Base-by-base conservation (phyloP, 2,113 vertebrate genomes). In the Pongo pygmaeus region DNA sequence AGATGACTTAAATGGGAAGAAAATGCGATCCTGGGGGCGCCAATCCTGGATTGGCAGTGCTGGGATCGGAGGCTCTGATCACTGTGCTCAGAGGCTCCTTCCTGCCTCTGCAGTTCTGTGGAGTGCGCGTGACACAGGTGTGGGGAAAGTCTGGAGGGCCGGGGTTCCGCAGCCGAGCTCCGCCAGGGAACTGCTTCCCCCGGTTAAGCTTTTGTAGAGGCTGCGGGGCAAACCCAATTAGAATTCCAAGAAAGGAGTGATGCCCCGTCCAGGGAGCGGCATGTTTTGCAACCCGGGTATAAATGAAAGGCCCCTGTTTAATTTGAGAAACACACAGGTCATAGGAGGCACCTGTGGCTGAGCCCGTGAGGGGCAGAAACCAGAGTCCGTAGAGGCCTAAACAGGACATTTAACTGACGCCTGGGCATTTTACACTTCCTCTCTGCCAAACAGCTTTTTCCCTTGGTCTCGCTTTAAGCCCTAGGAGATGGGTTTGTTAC, bases 71-170 rank as follows among this genome's bases (percentile, higher is more conserved):
- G 61, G 12, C 30, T 64, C 61, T 64, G 27, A 32, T 32, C 30
- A 6, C 27, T 6, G 27, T 64, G 48, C 22, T 35, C 46, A 5
- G 22, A 14, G 57, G 11, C 20, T 48, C 32, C 38, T 64, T 40
- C 9, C 14, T 4, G 20, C 0, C 0, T 3, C 90, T 20, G 48
- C 0, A 0, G 30, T 9, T 80, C 78, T 46, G n/a, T 9, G 84
- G 32, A 0, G 8, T 38, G 40, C 57, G 2, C 35, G 8, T 61
- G 23, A 25, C 27, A 10, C 25, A 6, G 1, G 1, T 5, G 32
- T 7, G 0, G 7, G 85, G n/a, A 13, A 46, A 22, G 74, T 38
- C 57, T 43, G 61, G 59, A 32, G 16, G 11, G 17, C 3, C 35
- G 5, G 30, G 32, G 64, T 32, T 52, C 40, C 69, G n/a, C 69